These are phyloP conservation scores for Megalurothrips usitatus DNA, from an alignment of 2,888 invertebrate species.

Conservation along the genomic window DNA sequence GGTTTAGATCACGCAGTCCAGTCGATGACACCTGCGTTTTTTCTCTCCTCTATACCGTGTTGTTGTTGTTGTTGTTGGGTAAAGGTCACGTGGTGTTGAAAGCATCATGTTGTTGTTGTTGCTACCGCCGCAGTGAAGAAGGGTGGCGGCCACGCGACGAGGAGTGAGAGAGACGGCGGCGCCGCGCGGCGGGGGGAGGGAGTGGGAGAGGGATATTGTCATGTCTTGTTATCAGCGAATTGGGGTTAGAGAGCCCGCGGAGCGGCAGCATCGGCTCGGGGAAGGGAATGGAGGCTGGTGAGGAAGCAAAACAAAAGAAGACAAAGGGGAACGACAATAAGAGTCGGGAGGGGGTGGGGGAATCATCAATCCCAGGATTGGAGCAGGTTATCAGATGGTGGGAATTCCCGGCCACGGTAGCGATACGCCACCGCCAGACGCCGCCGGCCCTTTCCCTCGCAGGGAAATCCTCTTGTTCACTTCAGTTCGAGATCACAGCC, in stretches of 20 bases:
- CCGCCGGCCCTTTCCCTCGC: no score
- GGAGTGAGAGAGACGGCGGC: background rate
- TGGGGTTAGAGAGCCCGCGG: background rate
- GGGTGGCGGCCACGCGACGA: background rate
- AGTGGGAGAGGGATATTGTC: background rate
- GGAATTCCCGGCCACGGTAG: background rate
- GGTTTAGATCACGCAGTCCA: background rate
- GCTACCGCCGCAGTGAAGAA: background rate
- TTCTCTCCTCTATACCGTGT: background rate
- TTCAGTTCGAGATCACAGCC: no score
- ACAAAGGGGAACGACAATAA: background rate
- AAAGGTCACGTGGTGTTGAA: no score
- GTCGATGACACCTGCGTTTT: background rate
- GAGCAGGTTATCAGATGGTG: constrained; percentile 3
- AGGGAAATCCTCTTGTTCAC: no score
- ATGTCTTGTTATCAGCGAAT: constrained; percentile 11
- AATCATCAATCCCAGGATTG: background rate
- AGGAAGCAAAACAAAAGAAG: background rate
- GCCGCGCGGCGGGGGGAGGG: background rate
- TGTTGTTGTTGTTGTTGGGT: no score
- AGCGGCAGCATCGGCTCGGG: background rate
- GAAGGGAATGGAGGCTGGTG: background rate
- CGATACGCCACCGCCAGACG: background rate
- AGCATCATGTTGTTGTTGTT: no score
- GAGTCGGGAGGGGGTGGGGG: background rate